phyloP scores from a whole-genome alignment of 2,113 vertebrate genomes.

The Rallus limicola region DNA sequence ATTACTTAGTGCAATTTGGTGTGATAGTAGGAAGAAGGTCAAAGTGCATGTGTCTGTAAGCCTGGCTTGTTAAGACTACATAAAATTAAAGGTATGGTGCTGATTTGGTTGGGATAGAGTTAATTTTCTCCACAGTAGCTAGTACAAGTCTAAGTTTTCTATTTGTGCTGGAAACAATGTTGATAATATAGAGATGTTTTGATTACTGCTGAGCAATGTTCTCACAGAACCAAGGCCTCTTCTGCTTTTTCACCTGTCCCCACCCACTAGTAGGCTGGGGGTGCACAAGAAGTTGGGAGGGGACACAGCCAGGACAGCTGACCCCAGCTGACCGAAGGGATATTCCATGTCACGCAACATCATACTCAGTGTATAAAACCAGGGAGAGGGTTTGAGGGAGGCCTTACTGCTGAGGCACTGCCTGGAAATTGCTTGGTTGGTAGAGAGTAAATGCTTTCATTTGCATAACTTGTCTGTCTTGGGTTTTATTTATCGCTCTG shows the following conservation, averaged over 20 bases:
- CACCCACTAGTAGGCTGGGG: not conserved
- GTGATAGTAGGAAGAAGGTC: not conserved
- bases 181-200: too few species aligned
- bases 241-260: too few species aligned
- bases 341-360: too few species aligned
- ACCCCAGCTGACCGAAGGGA: not conserved
- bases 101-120: not conserved
- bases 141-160: too few species aligned
- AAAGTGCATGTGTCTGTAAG: not conserved
- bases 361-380: not conserved
- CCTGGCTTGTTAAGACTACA: not conserved
- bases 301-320: not conserved
- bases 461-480: not conserved
- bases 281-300: not conserved
- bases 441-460: not conserved
- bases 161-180: too few species aligned
- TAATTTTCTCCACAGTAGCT: too few species aligned
- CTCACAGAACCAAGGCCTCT: too few species aligned
- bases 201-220: too few species aligned
- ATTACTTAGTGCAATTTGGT: not conserved
- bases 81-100: not conserved
- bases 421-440: accelerated
- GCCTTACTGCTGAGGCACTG: too few species aligned
- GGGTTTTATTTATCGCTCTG: not conserved
- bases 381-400: too few species aligned